Evolutionary conservation across 2,113 vertebrate genomes (phyloP), one percentile per base, ranked within the genome.

Genomic region (Eonycteris spelaea): DNA sequence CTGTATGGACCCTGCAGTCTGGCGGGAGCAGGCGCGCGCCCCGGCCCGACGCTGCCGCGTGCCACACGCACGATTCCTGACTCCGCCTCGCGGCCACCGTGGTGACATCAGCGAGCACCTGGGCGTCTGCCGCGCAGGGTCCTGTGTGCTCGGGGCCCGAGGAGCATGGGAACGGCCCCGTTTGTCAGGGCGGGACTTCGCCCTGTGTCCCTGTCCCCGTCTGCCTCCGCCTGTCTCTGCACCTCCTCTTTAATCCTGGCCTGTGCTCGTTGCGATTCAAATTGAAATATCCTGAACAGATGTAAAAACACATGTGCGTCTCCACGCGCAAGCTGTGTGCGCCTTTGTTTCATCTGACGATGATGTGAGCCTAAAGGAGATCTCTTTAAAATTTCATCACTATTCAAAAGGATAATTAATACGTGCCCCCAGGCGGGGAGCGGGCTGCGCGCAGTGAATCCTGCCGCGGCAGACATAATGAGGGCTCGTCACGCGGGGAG

Each of bases 361-460:
- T 99, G 99, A 99, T 99, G 99, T 98, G 99, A 99, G 99, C 99
- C 99, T 99, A 99, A 99, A 99, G 99, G 99, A 99, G 99, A 99
- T 98, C 99, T 99, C 99, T 99, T 99, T 99, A 99, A 99, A 99
- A 99, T 99, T 99, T 99, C 99, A 99, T 99, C 99, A 99, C 99
- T 99, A 99, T 99, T 99, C 99, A 99, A 99, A 99, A 99, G 99
- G 99, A 99, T 99, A 99, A 99, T 99, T 99, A 99, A 99, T 99
- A 99, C 99, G 99, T 99, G 99, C 99, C 99, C 99, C 98, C 99
- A 99, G 99, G 99, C 99, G 99, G 99, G 99, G 99, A 99, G 48
- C 99, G 99, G 99, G 99, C 99, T 99, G 99, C 98, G 99, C 99
- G 98, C 99, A 98, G 99, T 99, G 99, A 99, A 99, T 98, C 98